Base-by-base conservation (phyloP, 2,113 vertebrate species). In the Ctenodactylus gundi region DNA sequence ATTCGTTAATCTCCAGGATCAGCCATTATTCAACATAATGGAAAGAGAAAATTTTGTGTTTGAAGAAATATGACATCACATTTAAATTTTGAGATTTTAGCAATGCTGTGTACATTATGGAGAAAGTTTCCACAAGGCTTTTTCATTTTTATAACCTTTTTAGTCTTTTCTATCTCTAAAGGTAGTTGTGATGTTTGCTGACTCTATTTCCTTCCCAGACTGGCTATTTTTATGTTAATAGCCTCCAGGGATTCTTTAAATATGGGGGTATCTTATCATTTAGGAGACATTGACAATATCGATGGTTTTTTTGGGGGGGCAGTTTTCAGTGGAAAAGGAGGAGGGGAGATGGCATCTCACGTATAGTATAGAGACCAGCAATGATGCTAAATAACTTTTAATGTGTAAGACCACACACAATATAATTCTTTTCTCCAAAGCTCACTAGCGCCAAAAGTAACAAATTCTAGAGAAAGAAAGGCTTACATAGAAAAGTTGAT, bases 261-360 rank as follows among this genome's bases (percentile, higher is more conserved):
- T 29, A n/a, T n/a, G 13, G 17, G 27, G 8, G 1, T 10, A 41
- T n/a, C 67, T 80, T 62, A 8, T 44, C 4, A 7, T 82, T 7
- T 25, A 41, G 6, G 46, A 44, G 25, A 51, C 13, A 65, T 46
- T 23, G 11, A 1, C 17, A 53, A 39, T 27, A 2, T 31, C 68
- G 17, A 41, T 21, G 25, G 44, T 1, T 27, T 73, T 23, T 75
- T 70, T n/a, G 9, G n/a, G n/a, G 55, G 23, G 39, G 9, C 10
- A 44, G 36, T 49, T 29, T 62, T 0, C 58, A 1, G 0, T 72
- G 44, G 25, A 20, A 27, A 11, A 15, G 12, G 5, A 36, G 0
- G 4, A 65, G 4, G 82, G 46, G 4, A 78, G 15, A 14, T 29
- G 2, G 1, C 8, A 44, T 14, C 29, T 88, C 8, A 31, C 41